Evolutionary conservation across 2,797 vertebrate genomes (phyloP), one percentile per base, ranked within the genome.

Genomic region (Sebastolobus alascanus): DNA sequence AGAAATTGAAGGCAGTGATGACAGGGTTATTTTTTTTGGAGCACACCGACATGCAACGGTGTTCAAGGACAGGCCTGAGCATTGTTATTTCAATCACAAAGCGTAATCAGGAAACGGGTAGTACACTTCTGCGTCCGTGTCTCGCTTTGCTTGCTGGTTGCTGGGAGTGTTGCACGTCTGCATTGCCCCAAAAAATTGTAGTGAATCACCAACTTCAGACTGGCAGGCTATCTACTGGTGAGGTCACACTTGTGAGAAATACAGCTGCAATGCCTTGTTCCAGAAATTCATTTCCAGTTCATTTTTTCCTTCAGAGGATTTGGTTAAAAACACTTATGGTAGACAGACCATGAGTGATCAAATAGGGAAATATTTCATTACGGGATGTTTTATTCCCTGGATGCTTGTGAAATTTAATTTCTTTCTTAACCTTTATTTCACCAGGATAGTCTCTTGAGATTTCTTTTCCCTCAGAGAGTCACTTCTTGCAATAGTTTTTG

Each of bases 1-100:
- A 73, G n/a, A 69, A 73, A 68, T 29, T 54, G 58, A 90, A 89
- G 87, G 89, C 86, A 85, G 83, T 77, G 74, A 90, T 3, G 12
- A 80, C 64, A 12, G 61, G 85, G 73, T 58, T 0, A 29, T 56
- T 63, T 74, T 63, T 73, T 73, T 73, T 66, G 66, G 72, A 70
- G 80, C 66, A 18, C 77, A 69, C 54, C 3, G 74, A 73, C 78
- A 87, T 86, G 77, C 77, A 66, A 76, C 68, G 56, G 73, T 72
- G 71, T 75, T 82, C 25, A 2, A 78, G 59, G 78, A 76, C 64
- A 68, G 43, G 69, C 85, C 83, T 79, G 85, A 87, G 86, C 83
- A 25, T 79, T 54, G 56, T 75, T 65, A 58, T 18, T 75, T 74
- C 33, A 73, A 31, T 50, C 66, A 40, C 64, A 81, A 79, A 82